Evolutionary conservation across 2,888 invertebrate species (phyloP).

Genomic region (Carpatolechia fugitivella): DNA sequence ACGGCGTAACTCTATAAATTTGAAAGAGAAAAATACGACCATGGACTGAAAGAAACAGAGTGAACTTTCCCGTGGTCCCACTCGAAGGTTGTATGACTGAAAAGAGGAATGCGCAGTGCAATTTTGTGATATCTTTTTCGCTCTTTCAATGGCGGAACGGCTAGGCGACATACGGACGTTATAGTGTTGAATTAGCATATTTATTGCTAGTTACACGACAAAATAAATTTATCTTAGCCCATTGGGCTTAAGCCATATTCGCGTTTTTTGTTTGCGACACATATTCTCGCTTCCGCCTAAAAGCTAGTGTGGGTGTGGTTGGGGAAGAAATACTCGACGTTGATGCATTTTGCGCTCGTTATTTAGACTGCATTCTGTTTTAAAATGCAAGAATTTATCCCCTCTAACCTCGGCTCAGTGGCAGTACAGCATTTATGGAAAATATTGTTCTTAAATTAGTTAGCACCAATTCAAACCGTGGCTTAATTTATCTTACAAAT

Average conservation of each 20-base stretch:
- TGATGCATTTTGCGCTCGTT: constrained; percentile 10
- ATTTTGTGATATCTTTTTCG: constrained; percentile 78
- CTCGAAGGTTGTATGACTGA: constrained; percentile 67
- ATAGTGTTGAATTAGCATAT: constrained; percentile 77
- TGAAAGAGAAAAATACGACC: constrained; percentile 62
- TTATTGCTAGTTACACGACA: constrained; percentile 74
- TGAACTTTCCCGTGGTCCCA: constrained; percentile 55
- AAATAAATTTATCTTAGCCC: constrained; percentile 73
- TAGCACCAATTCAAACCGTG: neutral
- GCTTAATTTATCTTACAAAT: neutral
- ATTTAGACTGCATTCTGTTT: constrained; percentile 2
- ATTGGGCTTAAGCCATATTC: constrained; percentile 58
- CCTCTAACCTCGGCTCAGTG: neutral
- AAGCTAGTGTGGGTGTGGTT: constrained; percentile 37
- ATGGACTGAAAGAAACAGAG: constrained; percentile 58
- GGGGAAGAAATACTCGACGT: constrained; percentile 5
- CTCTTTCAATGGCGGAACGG: constrained; percentile 66
- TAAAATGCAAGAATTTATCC: constrained; percentile 8
- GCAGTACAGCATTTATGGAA: neutral
- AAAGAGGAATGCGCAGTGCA: constrained; percentile 78
- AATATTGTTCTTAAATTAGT: neutral
- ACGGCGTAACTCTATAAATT: constrained; percentile 63
- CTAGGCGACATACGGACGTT: constrained; percentile 77
- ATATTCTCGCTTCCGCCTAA: constrained; percentile 48
- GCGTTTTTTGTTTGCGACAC: constrained; percentile 43